Evolutionary conservation across 2,888 invertebrate species (phyloP), one percentile per base, ranked within the genome.

Genomic region (Blastobasis adustella): DNA sequence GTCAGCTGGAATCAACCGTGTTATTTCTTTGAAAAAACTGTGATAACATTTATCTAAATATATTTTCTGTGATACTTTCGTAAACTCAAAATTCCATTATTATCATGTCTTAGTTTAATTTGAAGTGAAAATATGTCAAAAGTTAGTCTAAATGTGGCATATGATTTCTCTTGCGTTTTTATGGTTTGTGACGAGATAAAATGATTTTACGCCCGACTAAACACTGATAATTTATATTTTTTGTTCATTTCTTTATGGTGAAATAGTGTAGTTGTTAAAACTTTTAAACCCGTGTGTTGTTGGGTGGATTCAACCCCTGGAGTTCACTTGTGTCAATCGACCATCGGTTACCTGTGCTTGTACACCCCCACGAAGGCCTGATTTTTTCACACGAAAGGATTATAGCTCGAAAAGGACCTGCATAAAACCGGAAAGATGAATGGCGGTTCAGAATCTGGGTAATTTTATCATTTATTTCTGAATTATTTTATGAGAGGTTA

Each of bases 381-480:
- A 46, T 43, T 49, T 36, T 10, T 64, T 62, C 57, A 59, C 54
- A 56, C 54, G 55, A 60, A 56, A 59, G 62, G 65, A 61, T 37
- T n/a, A 61, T 59, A 59, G 61, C 59, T 52, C 55, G 58, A 59
- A 72, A 70, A 59, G 60, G 56, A 62, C 64, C 82, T 23, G 23
- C 23, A 23, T 23, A 23, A 23, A 23, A 23, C 23, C 23, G 23
- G 23, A 23, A 89, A 75, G 75, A 94, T 93, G 93, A 94, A 94
- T 90, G 92, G 23, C 23, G 23, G 93, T 82, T 93, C 93, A 67
- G 93, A 94, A 89, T 93, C 93, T 89, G 93, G 93, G 93, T 94
- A 93, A 93, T 60, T 59, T 57, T 58, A 59, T 60, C 53, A 60
- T 67, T 67, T 73, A 71, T 68, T 82, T 89, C 23, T 49, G 37